Evolutionary conservation across 2,888 invertebrate genomes (phyloP), one percentile per base, ranked within the genome.

Genomic region (Toxonevra muliebris): DNA sequence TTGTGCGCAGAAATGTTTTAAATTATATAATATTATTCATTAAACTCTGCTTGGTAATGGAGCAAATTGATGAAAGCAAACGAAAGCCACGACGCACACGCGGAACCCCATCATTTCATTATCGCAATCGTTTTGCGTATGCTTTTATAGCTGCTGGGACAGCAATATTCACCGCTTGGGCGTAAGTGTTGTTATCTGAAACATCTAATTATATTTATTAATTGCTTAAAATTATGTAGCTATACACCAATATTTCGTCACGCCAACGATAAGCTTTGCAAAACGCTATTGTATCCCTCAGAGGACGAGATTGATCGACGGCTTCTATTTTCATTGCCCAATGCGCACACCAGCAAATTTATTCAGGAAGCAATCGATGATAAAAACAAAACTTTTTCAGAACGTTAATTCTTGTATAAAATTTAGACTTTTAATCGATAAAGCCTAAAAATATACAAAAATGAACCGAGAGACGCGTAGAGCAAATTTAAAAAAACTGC

Each of bases 11-110:
- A 30, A 30, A 30, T 30, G 30, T 30, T 30, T 30, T 30, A 30
- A 30, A 30, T 30, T 30, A 30, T 30, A 30, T 30, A 30, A 30
- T 30, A 4, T 2, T 30, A 30, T 30, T 30, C 30, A 30, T 30
- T 30, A 30, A 30, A 30, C 30, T 30, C 30, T 30, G 70, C 69
- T 17, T 58, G 71, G 80, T 79, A 73, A 82, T 82, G 81, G 81
- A 76, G 55, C 70, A 75, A 45, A 78, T 75, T 69, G 89, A 89
- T 85, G 85, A 86, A 62, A 87, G 85, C 73, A 87, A 87, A 80
- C 87, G 90, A 81, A 91, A 91, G 87, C 91, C 91, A 71, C 87
- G 91, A 83, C 87, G 88, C 85, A 83, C 90, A 69, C 87, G 86
- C 82, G 91, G 91, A 75, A 91, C 91, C 54, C 91, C 91, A 55